Conservation (phyloP, 2,113 vertebrate genomes). For the Atrichornis clamosus region DNA sequence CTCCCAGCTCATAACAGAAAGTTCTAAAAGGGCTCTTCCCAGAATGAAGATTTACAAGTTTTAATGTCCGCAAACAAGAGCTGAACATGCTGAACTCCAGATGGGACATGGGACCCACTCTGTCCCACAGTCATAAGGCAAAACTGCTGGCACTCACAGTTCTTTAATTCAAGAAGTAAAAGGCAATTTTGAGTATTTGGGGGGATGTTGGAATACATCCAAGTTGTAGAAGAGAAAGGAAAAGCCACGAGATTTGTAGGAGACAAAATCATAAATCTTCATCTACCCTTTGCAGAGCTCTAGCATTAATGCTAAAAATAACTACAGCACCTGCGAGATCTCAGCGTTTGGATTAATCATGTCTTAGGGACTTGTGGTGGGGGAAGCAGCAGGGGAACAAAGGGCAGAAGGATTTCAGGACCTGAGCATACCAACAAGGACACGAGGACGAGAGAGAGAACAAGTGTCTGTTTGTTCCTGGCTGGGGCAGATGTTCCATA, state of each 20-base stretch:
- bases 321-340: not conserved
- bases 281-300: constrained; percentile 31
- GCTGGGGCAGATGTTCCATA: not conserved
- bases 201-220: constrained; percentile 6
- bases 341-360: constrained; percentile 55
- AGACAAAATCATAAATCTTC: constrained; percentile 52
- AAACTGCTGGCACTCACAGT: not conserved
- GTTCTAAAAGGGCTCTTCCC: not conserved
- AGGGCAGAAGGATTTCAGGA: not conserved
- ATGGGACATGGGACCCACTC: not conserved
- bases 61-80: not conserved
- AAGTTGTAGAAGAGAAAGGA: not conserved
- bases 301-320: constrained; percentile 63
- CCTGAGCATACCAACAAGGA: not conserved
- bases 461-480: not conserved
- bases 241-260: not conserved
- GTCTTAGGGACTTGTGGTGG: not conserved
- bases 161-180: constrained; percentile 37
- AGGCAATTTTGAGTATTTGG: not conserved
- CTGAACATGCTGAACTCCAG: not conserved
- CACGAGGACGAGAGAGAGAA: not conserved
- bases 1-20: not conserved
- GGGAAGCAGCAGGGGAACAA: constrained; percentile 16
- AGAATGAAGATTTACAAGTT: not conserved
- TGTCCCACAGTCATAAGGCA: not conserved